Conservation (phyloP, 2,797 vertebrate genomes). For the Petrocephalus schoutedeni region DNA sequence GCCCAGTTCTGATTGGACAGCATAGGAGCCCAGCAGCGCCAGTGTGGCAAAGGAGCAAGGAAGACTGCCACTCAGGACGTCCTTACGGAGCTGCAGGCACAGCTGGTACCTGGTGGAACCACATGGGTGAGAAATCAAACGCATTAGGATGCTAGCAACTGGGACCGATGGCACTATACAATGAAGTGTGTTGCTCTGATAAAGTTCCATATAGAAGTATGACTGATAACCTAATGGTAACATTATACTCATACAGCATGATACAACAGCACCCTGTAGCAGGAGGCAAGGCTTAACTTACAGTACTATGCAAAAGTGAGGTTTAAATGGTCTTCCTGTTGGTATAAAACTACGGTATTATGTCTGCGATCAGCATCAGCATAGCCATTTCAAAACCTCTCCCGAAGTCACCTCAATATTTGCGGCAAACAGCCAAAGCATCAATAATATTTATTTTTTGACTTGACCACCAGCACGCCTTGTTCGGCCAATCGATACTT, state of each 20-base stretch:
- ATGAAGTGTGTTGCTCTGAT: not conserved
- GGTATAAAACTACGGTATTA: no score
- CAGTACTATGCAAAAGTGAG: no score
- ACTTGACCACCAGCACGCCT: no score
- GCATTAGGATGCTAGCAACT: not conserved
- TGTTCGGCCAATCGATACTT: no score
- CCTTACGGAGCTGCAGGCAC: slow-evolving; percentile 89
- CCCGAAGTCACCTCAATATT: no score
- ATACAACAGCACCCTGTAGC: not conserved
- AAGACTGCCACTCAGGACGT: slow-evolving; percentile 77
- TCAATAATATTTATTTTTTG: no score
- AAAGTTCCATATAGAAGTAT: not conserved
- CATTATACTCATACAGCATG: not conserved
- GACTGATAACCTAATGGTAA: not conserved
- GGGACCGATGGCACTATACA: not conserved
- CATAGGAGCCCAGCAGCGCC: slow-evolving; percentile 87
- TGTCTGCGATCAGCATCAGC: no score
- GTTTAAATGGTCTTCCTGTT: no score
- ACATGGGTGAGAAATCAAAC: not conserved
- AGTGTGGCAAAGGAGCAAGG: slow-evolving; percentile 92
- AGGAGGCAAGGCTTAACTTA: no score
- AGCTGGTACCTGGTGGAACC: slow-evolving; percentile 74
- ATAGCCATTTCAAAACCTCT: no score
- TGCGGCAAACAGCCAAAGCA: no score
- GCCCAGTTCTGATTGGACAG: slow-evolving; percentile 88